Evolutionary conservation across 2,797 vertebrate species (phyloP), one percentile per base, ranked within the genome.

Genomic region (Megalops cyprinoides): DNA sequence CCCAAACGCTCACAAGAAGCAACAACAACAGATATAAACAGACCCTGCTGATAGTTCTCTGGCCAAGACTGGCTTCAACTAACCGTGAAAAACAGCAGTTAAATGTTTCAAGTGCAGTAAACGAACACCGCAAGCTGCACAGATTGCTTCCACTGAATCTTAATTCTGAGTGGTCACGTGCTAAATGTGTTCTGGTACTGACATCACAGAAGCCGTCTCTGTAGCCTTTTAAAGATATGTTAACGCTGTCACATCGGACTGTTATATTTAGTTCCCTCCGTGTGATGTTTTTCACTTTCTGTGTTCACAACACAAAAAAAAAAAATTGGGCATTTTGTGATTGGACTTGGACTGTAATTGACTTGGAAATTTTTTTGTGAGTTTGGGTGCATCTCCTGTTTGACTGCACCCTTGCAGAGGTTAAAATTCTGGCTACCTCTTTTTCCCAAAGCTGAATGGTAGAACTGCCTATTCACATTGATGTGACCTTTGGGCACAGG

Each of bases 401-500:
- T 65, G 12, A 34, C 12, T 4, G 28, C 28, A 1, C 3, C 39
- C 18, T 28, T 20, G 18, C 20, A 23, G 34, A 5, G 65, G 69
- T 37, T 18, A 37, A 69, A 20, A 23, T n/a, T n/a, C 18, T 18
- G 5, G 18, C 15, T 20, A 31, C 1, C 25, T 37, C 60, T 31
- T 65, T 65, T n/a, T n/a, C 10, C 25, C 25, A 1, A 34, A 65
- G 28, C 25, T 67, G 31, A 67, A 42, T 37, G 39, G 1, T 69
- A 10, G 15, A 69, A 69, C 65, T 31, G 5, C 31, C 62, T 69
- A 60, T 84, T 82, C 44, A 44, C 79, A 87, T 89, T 87, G 88
- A 90, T 92, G 82, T 48, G 83, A 81, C 83, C 82, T 85, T 34
- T 62, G 80, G 65, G 83, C 87, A 81, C 81, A 86, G 76, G 87